phyloP scores from a whole-genome alignment of 1,140 invertebrate genomes.

The Drosophila lowei region DNA sequence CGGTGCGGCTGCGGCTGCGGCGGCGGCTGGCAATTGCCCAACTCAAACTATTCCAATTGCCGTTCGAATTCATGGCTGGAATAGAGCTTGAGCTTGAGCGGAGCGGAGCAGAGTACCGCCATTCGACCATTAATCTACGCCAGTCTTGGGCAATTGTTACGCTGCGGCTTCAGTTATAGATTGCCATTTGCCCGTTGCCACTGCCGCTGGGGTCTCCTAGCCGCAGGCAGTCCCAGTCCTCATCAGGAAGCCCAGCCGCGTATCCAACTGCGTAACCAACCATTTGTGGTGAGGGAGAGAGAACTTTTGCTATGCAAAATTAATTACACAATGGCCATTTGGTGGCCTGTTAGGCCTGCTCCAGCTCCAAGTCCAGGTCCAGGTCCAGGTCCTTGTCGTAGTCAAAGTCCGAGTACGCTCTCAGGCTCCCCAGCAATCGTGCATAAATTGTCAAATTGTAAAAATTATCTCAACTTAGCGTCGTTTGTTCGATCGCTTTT shows the following conservation, averaged over 20 bases:
- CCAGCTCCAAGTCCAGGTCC: background rate
- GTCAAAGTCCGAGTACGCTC: constrained; percentile 10
- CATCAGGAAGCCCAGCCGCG: constrained; percentile 59
- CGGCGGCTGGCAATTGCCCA: constrained; percentile 32
- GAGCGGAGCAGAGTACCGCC: constrained; percentile 23
- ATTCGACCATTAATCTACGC: constrained; percentile 56
- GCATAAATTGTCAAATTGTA: constrained; percentile 81
- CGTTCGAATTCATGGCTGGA: constrained; percentile 30
- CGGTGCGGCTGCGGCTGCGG: background rate
- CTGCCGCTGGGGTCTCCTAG: constrained; percentile 25
- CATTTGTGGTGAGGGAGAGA: constrained; percentile 26
- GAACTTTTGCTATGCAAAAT: constrained; percentile 70
- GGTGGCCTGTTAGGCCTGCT: constrained; percentile 9
- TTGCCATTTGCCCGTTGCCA: constrained; percentile 15
- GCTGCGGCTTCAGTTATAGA: constrained; percentile 41
- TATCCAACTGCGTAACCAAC: constrained; percentile 53
- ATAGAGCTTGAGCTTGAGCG: constrained; percentile 17
- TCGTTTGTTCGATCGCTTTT: constrained; percentile 43
- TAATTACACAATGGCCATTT: constrained; percentile 71
- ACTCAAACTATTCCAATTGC: constrained; percentile 27
- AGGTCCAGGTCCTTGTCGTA: constrained; percentile 17
- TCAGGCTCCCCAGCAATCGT: constrained; percentile 60
- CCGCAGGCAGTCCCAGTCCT: constrained; percentile 66
- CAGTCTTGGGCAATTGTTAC: constrained; percentile 58
- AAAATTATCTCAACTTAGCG: constrained; percentile 78